phyloP scores from a whole-genome alignment of 2,113 vertebrate genomes.

The Tragelaphus buxtoni region DNA sequence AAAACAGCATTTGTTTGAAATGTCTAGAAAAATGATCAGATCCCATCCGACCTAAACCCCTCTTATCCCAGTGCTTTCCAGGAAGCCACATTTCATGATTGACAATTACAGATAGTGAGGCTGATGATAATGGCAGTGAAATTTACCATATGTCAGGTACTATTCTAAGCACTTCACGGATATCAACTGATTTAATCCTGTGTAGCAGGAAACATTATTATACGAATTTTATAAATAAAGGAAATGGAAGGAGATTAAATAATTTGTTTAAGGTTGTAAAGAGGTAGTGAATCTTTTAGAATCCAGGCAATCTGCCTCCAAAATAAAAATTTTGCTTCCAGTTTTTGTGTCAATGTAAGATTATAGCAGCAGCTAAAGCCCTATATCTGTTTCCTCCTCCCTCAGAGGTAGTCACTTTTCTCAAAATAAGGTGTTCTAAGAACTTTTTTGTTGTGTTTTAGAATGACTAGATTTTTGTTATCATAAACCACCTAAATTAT shows the following conservation, averaged over 20 bases:
- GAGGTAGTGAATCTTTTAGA: background rate
- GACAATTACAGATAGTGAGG: background rate
- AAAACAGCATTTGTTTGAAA: slow-evolving; percentile 33
- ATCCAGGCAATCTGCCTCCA: background rate
- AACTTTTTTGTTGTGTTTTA: background rate
- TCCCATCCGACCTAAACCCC: background rate
- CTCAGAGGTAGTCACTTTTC: background rate
- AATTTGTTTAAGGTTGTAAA: background rate
- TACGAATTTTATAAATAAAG: background rate
- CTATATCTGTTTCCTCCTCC: background rate
- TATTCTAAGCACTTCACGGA: background rate
- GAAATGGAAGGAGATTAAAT: background rate
- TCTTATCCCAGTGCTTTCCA: background rate
- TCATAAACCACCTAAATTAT: background rate
- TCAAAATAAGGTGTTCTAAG: slow-evolving; percentile 15
- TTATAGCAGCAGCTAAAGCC: background rate
- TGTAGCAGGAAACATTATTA: background rate
- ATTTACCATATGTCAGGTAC: background rate
- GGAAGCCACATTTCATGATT: background rate
- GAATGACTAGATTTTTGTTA: background rate
- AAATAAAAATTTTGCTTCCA: background rate
- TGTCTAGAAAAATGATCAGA: background rate
- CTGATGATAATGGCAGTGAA: background rate
- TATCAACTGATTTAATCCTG: background rate
- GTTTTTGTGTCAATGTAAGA: background rate